Base-by-base conservation (phyloP, 1,140 invertebrate genomes). In the Nephila pilipes region DNA sequence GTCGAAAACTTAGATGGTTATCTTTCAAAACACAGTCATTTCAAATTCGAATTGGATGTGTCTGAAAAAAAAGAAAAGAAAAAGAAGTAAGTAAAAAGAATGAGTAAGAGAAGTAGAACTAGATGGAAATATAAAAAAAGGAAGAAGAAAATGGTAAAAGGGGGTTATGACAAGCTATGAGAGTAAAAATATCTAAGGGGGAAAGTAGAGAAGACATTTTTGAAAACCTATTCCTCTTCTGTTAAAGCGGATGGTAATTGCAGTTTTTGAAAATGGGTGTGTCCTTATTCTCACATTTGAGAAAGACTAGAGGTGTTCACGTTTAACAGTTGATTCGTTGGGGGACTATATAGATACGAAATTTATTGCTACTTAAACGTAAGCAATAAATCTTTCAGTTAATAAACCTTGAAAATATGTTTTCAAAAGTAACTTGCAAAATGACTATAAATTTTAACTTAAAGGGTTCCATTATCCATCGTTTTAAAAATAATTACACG, bases 211-310 rank as follows among this genome's bases (percentile, higher is more conserved):
- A 60, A 58, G n/a, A 81, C 58, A 32, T 88, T 55, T 55, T 83
- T 60, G 89, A 83, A 91, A 91, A 91, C 79, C 89, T 58, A 91
- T 91, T 91, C 79, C 89, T 63, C 80, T 91, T 91, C n/a, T 83
- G 25, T 32, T 80, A 91, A 91, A 75, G 32, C 69, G 55, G 57
- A 55, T n/a, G 55, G 79, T 91, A 91, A 91, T 91, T 91, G 89
- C 79, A 63, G 69, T 91, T 83, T 91, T 91, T 91, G 80, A 79
- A 79, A 83, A 46, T 79, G 89, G 89, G 89, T 83, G 89, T 91
- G 79, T 83, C 89, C 89, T 6, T 57, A 38, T 91, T 91, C 89
- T 91, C 89, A 91, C 89, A 83, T 91, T 91, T 63, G 89, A 32
- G 80, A 57, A 36, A 79, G 25, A 46, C 36, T 65, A 29, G 80